phyloP scores from a whole-genome alignment of 53 echinoderm and acorn worm species.

The Holothuria leucospilota region DNA sequence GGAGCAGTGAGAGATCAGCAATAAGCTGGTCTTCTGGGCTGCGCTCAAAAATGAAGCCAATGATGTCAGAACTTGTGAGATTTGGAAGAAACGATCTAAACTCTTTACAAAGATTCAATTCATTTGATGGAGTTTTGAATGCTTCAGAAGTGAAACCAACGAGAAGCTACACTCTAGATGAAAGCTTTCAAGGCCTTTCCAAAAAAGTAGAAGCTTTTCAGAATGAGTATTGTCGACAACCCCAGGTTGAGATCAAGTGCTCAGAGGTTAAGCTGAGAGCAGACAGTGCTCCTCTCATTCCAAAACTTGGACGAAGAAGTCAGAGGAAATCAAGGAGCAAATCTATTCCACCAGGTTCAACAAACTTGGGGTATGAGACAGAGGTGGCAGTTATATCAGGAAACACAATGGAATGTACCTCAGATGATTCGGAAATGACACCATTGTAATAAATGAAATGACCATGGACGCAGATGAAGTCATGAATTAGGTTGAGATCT shows the following conservation, averaged over 20 bases:
- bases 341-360: background rate
- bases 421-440: too few relatives aligned
- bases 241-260: background rate
- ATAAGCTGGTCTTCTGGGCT: background rate
- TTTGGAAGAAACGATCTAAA: background rate
- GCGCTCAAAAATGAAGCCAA: background rate
- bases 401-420: too few relatives aligned
- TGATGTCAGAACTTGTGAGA: background rate
- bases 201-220: conserved; percentile 19
- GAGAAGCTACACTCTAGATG: background rate
- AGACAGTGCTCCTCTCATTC: conserved; percentile 37
- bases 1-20: conserved; percentile 21
- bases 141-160: background rate
- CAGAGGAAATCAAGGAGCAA: conserved; percentile 28
- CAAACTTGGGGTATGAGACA: too few relatives aligned
- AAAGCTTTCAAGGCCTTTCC: conserved; percentile 22
- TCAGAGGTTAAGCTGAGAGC: background rate
- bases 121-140: conserved; percentile 8
- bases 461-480: too few relatives aligned
- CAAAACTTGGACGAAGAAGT: conserved; percentile 10
- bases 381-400: too few relatives aligned
- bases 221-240: background rate
- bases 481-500: too few relatives aligned
- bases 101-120: background rate
- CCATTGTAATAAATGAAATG: too few relatives aligned